Evolutionary conservation across 53 echinoderm and acorn worm species (phyloP).

Genomic region (Paracentrotus lividus): DNA sequence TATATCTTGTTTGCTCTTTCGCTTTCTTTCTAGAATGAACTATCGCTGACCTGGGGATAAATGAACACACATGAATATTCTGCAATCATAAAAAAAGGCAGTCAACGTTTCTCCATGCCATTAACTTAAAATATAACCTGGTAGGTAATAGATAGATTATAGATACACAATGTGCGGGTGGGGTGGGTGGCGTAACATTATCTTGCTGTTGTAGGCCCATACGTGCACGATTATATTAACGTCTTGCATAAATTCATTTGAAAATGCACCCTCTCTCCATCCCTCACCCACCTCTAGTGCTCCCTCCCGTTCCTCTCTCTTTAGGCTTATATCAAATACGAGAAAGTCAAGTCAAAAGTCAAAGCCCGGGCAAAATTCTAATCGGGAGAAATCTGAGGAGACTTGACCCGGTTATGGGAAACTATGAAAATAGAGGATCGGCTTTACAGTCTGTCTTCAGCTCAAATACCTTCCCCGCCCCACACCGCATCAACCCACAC

Average conservation of each 20-base stretch:
- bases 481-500: too few relatives aligned
- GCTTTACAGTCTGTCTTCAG: background rate
- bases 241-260: too few relatives aligned
- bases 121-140: background rate
- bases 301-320: background rate
- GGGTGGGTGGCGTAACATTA: background rate
- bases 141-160: background rate
- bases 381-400: background rate
- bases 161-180: background rate
- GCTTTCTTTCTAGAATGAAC: background rate
- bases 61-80: background rate
- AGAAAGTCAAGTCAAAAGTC: conserved; percentile 7
- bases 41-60: background rate
- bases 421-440: background rate
- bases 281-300: background rate
- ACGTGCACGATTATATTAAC: too few relatives aligned
- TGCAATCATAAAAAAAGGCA: background rate
- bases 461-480: background rate
- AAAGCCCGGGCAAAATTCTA: background rate
- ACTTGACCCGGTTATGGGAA: conserved; percentile 9
- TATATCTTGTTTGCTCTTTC: too few relatives aligned
- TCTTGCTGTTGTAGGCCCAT: too few relatives aligned
- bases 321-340: background rate
- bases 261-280: background rate
- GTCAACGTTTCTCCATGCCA: background rate